Conservation (phyloP, 2,888 invertebrate genomes). For the Ochlodes sylvanus region DNA sequence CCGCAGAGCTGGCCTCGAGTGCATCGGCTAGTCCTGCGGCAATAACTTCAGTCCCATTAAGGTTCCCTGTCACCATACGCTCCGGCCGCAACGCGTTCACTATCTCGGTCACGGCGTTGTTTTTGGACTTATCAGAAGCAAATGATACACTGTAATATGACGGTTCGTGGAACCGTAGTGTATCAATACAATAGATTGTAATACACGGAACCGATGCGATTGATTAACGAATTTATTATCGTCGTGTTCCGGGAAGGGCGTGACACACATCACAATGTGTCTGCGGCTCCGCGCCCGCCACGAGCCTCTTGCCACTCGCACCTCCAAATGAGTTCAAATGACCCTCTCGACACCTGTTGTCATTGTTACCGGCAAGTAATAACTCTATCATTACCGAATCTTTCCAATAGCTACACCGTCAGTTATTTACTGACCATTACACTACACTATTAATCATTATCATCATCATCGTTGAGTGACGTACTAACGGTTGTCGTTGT, state of each 20-base stretch:
- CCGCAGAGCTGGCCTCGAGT: no score
- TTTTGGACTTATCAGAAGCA: constrained; percentile 10
- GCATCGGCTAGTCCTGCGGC: no score
- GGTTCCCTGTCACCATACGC: no score
- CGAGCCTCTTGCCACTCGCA: not conserved
- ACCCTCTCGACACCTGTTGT: no score
- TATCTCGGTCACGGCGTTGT: not conserved
- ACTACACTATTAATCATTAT: no score
- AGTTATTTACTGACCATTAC: no score
- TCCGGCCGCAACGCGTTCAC: not conserved
- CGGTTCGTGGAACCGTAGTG: constrained; percentile 18
- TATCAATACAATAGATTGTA: constrained; percentile 30
- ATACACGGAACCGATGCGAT: constrained; percentile 32
- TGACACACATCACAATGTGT: constrained; percentile 31
- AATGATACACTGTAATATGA: constrained; percentile 8
- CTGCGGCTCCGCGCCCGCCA: not conserved
- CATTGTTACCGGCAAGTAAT: no score
- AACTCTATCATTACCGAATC: no score
- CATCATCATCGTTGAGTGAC: no score
- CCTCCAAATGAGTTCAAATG: constrained; percentile 8
- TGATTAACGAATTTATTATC: constrained; percentile 33
- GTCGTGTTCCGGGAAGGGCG: constrained; percentile 29
- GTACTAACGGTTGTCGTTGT: no score
- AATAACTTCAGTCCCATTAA: no score
- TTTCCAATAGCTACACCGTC: no score